Base-by-base conservation (phyloP, 2,797 vertebrate species). In the Clarias platycephalus region DNA sequence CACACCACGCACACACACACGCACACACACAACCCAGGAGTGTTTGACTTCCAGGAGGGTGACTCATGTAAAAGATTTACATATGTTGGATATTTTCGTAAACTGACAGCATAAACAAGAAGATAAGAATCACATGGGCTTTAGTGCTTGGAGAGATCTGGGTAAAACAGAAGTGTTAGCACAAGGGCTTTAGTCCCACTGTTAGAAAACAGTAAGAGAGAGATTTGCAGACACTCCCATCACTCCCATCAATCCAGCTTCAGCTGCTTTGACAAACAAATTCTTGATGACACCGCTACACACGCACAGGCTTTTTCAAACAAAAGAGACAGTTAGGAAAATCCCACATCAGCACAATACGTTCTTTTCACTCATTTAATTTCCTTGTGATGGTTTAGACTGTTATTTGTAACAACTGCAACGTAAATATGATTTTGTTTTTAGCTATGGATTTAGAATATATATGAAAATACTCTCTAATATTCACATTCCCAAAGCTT, bases 201-300 rank as follows among this genome's bases (percentile, higher is more conserved):
- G 74, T 83, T 67, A 24, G 53, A 81, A 58, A 83, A 82, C 89
- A 80, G 84, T 80, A 80, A 83, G 88, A 88, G 91, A 87, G 88
- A 90, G 89, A 92, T 90, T 91, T 91, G 86, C 87, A 90, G 88
- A 91, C 90, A 85, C 90, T 91, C 91, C 82, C 81, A 76, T 88
- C 90, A 91, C 93, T 91, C 93, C 93, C 93, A 89, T 87, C 53
- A 83, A 87, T 83, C 78, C 85, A 81, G 87, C 84, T 90, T 89
- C 92, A 94, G 92, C 94, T 93, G 90, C 91, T 91, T 94, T 83
- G 86, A 89, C 92, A 95, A 94, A 94, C 93, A 94, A 91, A 90
- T 86, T 85, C 67, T 13, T 68, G 84, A 84, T 88, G 82, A 83
- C 89, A 89, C 55, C 86, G 88, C 86, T 88, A 82, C 88, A 24